Conservation (phyloP, 2,113 vertebrate species). For the Heliornis fulica region DNA sequence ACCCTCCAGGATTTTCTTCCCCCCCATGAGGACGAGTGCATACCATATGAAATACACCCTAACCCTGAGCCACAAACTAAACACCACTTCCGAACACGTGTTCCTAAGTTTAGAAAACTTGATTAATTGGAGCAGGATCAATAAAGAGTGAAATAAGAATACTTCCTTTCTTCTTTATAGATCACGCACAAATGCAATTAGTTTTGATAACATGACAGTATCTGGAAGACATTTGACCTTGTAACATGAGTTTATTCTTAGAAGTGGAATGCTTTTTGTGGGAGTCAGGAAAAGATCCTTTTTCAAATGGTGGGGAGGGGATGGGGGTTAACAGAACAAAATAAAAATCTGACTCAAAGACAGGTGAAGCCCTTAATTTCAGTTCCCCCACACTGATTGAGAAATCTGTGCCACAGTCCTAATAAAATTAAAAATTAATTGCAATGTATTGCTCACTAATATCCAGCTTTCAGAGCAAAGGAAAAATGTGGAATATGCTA, state of each 20-base stretch:
- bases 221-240: conserved; percentile 6
- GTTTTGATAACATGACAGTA: neutral
- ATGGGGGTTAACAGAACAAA: neutral
- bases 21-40: neutral
- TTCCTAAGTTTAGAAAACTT: neutral
- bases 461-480: neutral
- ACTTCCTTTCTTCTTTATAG: conserved; percentile 6
- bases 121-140: conserved; percentile 12
- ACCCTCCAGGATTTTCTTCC: conserved; percentile 24
- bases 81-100: neutral
- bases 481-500: neutral
- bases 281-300: neutral
- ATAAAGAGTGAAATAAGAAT: neutral
- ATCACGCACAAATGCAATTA: neutral
- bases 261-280: neutral
- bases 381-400: neutral
- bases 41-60: conserved; percentile 13
- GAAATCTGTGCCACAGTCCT: neutral
- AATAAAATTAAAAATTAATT: neutral
- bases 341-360: neutral
- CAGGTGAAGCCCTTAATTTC: neutral
- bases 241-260: neutral
- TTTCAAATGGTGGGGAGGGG: neutral
- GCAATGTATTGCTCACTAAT: neutral
- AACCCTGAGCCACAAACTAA: neutral